Evolutionary conservation across 2,797 vertebrate species (phyloP).

Genomic region (Cryptoblepharus egeriae): DNA sequence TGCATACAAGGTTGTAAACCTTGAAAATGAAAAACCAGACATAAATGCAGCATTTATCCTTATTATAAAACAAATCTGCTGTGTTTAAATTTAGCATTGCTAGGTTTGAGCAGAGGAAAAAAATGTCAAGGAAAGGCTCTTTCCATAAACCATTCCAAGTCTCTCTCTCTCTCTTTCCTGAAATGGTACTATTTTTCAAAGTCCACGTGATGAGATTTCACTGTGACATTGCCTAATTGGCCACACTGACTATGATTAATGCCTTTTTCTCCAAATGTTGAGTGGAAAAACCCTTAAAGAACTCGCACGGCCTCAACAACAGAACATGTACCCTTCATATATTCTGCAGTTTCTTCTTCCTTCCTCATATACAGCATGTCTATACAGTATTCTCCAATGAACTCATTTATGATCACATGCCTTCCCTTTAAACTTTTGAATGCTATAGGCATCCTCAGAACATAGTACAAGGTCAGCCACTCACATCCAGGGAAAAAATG

Average conservation of each 20-base stretch:
- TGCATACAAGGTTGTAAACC: too few relatives aligned
- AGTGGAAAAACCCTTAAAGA: background rate
- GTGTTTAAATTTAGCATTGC: background rate
- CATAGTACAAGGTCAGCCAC: background rate
- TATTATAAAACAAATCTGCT: too few relatives aligned
- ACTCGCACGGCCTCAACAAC: background rate
- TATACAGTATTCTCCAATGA: too few relatives aligned
- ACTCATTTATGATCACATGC: too few relatives aligned
- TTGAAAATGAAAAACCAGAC: too few relatives aligned
- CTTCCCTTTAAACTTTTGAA: background rate
- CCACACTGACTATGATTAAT: conserved; percentile 24
- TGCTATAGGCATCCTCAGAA: background rate
- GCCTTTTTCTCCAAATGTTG: background rate
- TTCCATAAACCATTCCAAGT: background rate
- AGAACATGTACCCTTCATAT: background rate
- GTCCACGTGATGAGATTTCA: background rate
- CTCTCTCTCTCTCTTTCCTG: background rate
- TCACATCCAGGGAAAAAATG: background rate
- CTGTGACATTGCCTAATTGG: conserved; percentile 19
- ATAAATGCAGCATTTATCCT: too few relatives aligned
- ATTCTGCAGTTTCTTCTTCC: background rate
- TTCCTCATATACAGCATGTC: too few relatives aligned
- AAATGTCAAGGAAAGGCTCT: background rate
- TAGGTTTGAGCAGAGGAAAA: background rate
- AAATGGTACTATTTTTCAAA: background rate